These are phyloP conservation scores for Mixornis gularis DNA, from an alignment of 2,113 vertebrate genomes.

Conservation along the genomic window DNA sequence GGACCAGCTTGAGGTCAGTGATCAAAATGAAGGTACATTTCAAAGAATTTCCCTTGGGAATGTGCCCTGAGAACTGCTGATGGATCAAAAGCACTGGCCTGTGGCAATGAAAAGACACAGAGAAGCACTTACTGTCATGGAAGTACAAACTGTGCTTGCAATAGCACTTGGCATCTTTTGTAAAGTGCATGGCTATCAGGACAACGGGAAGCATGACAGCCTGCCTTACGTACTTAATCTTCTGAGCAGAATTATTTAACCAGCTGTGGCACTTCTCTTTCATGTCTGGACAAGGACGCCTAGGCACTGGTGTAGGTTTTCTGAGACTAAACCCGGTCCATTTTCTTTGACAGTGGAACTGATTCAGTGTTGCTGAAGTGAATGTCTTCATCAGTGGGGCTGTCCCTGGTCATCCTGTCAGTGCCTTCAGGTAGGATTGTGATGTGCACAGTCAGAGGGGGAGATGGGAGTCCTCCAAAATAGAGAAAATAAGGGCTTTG, in stretches of 20 bases:
- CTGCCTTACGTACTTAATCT: constrained; percentile 25
- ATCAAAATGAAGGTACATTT: constrained; percentile 72
- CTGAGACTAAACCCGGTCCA: background rate
- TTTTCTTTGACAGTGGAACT: background rate
- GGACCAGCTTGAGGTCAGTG: constrained; percentile 57
- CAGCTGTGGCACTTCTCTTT: constrained; percentile 55
- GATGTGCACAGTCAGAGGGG: background rate
- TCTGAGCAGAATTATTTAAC: constrained; percentile 41
- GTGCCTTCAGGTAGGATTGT: background rate
- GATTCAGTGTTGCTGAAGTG: background rate
- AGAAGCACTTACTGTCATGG: constrained; percentile 41
- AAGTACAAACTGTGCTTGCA: constrained; percentile 30
- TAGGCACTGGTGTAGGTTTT: constrained; percentile 22
- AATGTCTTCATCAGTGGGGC: background rate
- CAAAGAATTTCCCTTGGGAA: constrained; percentile 69
- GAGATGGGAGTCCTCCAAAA: background rate
- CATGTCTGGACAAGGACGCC: constrained; percentile 26
- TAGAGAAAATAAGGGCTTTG: fast-evolving
- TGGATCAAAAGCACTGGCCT: constrained; percentile 58
- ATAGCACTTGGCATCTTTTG: constrained; percentile 17
- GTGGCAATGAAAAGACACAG: constrained; percentile 30
- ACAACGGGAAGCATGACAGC: constrained; percentile 20
- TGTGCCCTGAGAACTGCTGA: constrained; percentile 36
- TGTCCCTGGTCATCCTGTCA: background rate
- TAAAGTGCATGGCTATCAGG: constrained; percentile 31